phyloP scores from a whole-genome alignment of 2,113 vertebrate genomes.

The Galeopterus variegatus region DNA sequence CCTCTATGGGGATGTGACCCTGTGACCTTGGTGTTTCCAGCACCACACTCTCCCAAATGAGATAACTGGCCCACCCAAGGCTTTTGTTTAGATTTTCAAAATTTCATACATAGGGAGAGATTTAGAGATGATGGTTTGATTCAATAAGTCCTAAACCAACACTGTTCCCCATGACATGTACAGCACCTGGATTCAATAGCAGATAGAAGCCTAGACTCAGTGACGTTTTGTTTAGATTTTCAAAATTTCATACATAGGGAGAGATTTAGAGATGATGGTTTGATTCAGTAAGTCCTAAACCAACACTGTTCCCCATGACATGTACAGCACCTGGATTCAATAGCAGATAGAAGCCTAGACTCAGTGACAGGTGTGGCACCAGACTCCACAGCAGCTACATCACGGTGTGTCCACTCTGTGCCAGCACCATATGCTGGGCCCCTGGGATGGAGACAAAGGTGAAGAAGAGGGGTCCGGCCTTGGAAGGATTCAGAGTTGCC shows the following conservation, averaged over 20 bases:
- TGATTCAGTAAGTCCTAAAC: not conserved
- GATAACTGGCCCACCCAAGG: too few relatives aligned
- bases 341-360: not conserved
- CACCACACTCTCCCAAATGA: too few relatives aligned
- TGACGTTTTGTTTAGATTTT: too few relatives aligned
- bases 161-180: rapidly evolving
- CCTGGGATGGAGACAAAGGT: not conserved
- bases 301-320: not conserved
- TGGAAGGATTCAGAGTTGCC: not conserved
- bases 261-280: not conserved
- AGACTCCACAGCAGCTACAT: rapidly evolving
- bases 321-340: not conserved
- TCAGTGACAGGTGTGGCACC: not conserved
- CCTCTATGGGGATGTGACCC: too few relatives aligned
- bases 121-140: not conserved
- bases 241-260: not conserved
- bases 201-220: not conserved
- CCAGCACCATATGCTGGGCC: too few relatives aligned
- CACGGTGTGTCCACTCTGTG: too few relatives aligned
- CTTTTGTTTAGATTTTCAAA: not conserved
- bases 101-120: not conserved
- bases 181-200: not conserved
- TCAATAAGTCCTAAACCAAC: not conserved
- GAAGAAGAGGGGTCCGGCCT: not conserved
- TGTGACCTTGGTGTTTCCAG: too few relatives aligned